Evolutionary conservation across 1,140 invertebrate species (phyloP), one percentile per base, ranked within the genome.

Genomic region (Ceratina calcarata): DNA sequence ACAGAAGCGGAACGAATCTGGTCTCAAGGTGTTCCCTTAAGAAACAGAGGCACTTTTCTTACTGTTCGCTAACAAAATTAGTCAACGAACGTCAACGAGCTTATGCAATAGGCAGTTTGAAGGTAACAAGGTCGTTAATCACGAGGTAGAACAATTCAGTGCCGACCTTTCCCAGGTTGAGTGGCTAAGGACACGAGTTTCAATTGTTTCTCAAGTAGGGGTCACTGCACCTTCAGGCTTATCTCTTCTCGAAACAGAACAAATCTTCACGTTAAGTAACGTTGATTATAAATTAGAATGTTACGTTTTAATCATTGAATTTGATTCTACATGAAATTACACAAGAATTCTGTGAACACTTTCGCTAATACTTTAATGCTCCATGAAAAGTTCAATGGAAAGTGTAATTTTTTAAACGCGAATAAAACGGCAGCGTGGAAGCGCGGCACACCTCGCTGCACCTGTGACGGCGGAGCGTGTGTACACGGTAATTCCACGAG

Each of bases 91-190:
- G 83, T 71, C 70, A 85, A 72, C 80, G 61, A 61, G 32, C 67
- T 89, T 89, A 86, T 82, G 85, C 84, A 89, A 89, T 64, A 37
- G 18, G 24, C 32, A 65, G 75, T 32, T 81, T 81, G 72, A 86
- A 86, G 73, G 77, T 73, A 83, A 84, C 81, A 89, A 87, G 87
- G 78, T 88, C 81, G 71, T 71, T 80, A 71, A 78, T 89, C 86
- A 81, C 82, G 73, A 73, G 71, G 27, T 78, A 77, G 24, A n/a
- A 61, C 55, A 58, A 67, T 51, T 45, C 53, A 53, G 27, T 22
- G 32, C 24, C 62, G 45, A 61, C 27, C 75, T 78, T 70, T 70
- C 58, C 20, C 22, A 53, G 1, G 24, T 18, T 6, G 69, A 70
- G 64, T 16, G 20, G 37, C 66, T 73, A 58, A 72, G 51, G 61